Percentiles rank a stretch among this genome's conserved stretches.
These are phyloP conservation scores for Phylloscopus trochilus DNA, from an alignment of 2,113 vertebrate genomes.

Conservation along the genomic window DNA sequence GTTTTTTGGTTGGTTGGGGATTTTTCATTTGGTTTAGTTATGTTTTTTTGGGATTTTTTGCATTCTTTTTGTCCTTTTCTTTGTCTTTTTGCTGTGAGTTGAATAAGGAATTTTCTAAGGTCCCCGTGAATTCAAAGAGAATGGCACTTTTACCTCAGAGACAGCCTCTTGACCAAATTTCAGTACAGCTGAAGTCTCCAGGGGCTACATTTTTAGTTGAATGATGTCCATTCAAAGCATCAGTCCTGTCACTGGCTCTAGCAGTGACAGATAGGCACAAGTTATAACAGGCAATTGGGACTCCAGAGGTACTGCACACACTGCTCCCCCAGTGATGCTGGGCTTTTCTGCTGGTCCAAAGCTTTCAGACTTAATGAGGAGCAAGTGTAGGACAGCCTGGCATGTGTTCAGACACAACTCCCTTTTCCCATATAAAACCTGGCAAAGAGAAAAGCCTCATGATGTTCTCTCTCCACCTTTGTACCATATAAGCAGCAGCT, in stretches of 20 bases:
- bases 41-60: too few species aligned
- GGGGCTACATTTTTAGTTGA: not conserved
- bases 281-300: fast-evolving
- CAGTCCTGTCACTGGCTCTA: not conserved
- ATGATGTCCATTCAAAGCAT: not conserved
- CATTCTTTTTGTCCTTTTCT: not conserved
- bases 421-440: not conserved
- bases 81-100: not conserved
- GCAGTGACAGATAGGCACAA: not conserved
- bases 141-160: not conserved
- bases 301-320: not conserved
- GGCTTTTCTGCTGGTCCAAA: not conserved
- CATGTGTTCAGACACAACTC: not conserved
- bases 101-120: not conserved
- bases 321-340: not conserved
- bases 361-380: not conserved
- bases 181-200: not conserved
- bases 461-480: not conserved
- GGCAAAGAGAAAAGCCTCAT: not conserved
- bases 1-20: not conserved
- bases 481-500: not conserved
- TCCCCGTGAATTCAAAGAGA: not conserved
- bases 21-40: too few species aligned
- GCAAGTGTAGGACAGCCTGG: not conserved
- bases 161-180: not conserved